Conservation (phyloP, 2,797 vertebrate species). For the Anableps anableps region DNA sequence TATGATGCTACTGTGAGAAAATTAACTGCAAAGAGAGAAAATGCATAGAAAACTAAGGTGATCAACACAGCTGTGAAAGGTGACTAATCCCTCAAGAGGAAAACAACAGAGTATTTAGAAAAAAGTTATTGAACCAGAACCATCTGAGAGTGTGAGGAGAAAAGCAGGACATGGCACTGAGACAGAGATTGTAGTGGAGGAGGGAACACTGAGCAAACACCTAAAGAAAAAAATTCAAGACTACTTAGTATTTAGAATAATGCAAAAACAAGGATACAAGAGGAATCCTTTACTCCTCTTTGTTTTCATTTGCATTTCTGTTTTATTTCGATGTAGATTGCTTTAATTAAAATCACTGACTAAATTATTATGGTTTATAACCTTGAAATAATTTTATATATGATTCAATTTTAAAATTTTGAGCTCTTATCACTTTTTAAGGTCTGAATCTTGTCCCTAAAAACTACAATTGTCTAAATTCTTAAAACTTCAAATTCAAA, state of each 20-base stretch:
- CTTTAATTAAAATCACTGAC: background rate
- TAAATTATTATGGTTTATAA: background rate
- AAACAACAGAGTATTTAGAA: background rate
- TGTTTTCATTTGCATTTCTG: no score
- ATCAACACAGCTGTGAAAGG: background rate
- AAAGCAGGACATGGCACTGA: background rate
- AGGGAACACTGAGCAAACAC: background rate
- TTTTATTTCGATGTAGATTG: background rate
- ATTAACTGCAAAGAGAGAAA: background rate
- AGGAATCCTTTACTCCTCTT: background rate
- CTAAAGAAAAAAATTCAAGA: background rate
- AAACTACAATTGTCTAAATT: background rate
- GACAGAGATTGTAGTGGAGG: background rate
- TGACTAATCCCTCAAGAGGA: background rate
- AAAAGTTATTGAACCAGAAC: background rate
- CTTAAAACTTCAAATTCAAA: constrained; percentile 1
- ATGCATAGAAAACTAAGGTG: background rate
- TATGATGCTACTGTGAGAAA: background rate
- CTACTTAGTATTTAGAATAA: background rate
- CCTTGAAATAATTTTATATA: background rate
- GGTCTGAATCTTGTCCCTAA: background rate
- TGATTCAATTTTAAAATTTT: background rate
- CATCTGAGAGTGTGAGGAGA: background rate
- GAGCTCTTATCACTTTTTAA: background rate
- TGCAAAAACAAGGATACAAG: background rate